Percentiles rank a stretch among this genome's conserved stretches.
Conservation (phyloP, 2,797 vertebrate genomes). For the Lophius americanus region DNA sequence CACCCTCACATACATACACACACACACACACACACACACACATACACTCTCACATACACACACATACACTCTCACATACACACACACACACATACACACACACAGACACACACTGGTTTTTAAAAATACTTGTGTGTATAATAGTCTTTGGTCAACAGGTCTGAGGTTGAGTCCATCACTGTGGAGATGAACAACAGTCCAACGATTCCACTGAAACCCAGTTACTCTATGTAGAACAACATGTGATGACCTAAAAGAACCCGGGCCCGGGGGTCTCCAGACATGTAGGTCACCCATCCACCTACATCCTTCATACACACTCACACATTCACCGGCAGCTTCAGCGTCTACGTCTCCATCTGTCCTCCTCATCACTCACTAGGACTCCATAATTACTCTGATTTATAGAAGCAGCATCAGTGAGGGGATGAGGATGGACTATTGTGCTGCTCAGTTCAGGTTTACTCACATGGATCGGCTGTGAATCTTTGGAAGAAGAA, state of each 20-base stretch:
- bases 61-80: constrained; percentile 25
- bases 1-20: constrained; percentile 24
- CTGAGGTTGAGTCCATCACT: no score
- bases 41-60: constrained; percentile 17
- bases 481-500: no score
- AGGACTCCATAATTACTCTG: neutral
- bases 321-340: constrained; percentile 11
- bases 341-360: neutral
- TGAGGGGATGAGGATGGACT: neutral
- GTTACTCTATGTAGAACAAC: neutral
- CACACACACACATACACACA: constrained; percentile 32
- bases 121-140: no score
- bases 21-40: constrained; percentile 33
- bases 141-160: no score
- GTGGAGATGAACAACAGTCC: no score
- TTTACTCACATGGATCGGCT: no score
- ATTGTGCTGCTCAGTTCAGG: neutral
- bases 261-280: constrained; percentile 39
- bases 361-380: neutral
- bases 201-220: no score
- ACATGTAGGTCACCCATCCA: constrained; percentile 56
- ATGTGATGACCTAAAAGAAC: constrained; percentile 48
- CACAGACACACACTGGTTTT: neutral
- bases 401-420: neutral
- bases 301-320: constrained; percentile 7